Conservation (phyloP, 2,888 invertebrate species). For the Amphipyra berbera region DNA sequence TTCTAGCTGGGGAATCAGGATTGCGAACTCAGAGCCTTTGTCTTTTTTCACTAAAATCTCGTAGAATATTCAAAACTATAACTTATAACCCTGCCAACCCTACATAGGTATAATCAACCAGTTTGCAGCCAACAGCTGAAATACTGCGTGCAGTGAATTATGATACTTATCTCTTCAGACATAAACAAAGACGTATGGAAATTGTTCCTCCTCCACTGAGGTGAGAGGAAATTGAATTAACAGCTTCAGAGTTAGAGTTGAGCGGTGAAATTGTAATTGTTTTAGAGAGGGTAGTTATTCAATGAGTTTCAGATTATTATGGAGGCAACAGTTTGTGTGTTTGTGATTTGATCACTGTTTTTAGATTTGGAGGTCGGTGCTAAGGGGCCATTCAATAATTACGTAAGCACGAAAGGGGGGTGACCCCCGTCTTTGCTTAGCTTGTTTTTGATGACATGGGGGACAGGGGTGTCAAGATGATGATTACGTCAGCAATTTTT, state of each 20-base stretch:
- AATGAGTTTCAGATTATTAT: not conserved
- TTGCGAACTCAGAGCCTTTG: no score
- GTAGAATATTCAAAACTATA: not conserved
- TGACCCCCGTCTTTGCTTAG: no score
- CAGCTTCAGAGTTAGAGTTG: conserved; percentile 6
- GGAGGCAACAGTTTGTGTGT: not conserved
- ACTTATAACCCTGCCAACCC: not conserved
- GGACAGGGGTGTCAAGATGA: no score
- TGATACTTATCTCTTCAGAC: conserved; percentile 57
- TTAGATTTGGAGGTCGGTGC: no score
- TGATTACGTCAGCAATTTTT: no score
- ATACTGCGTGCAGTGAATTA: conserved; percentile 60
- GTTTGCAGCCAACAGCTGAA: conserved; percentile 27
- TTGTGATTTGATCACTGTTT: no score
- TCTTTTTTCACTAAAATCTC: no score
- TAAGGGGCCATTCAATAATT: no score
- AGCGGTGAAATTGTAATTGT: conserved; percentile 20
- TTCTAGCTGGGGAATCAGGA: no score
- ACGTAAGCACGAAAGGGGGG: no score
- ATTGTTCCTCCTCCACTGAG: conserved; percentile 52
- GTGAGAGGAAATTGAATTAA: conserved; percentile 50
- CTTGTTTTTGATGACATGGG: no score
- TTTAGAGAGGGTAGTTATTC: conserved; percentile 10
- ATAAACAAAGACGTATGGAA: conserved; percentile 63
- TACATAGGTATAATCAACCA: conserved; percentile 18